Evolutionary conservation across 2,113 vertebrate species (phyloP), one percentile per base, ranked within the genome.

Genomic region (Takifugu flavidus): DNA sequence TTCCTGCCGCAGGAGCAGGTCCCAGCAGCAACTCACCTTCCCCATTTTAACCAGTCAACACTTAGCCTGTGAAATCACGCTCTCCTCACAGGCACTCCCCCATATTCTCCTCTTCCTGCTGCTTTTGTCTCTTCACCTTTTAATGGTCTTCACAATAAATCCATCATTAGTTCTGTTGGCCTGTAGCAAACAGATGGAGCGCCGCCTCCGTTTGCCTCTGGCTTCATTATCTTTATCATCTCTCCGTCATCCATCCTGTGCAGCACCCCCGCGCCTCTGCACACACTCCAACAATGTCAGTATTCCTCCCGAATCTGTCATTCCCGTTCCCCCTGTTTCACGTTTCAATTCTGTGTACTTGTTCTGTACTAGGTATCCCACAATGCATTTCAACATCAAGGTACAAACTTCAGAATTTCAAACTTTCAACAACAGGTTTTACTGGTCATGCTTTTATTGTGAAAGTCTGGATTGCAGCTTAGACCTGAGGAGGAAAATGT

Each of bases 61-160:
- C 88, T 78, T 76, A 61, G 70, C 72, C 77, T 84, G 85, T 82
- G 83, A 89, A 88, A 74, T 88, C 80, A 58, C 88, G 76, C 83
- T 78, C 74, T 74, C 79, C 76, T 86, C 79, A 82, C 78, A 62
- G 82, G 71, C 58, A 6, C 60, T 65, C 63, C 55, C 45, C 49
- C 50, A 54, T 15, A 31, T 44, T 49, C 25, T 26, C 25, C 34
- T 28, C 65, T 60, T 53, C n/a, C 55, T 42, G 44, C 47, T 27
- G 25, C 52, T 47, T 72, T 26, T 29, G 14, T 65, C 68, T 62
- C 61, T 75, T 59, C 69, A 60, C 67, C 49, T 64, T 11, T 39
- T 6, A 82, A 82, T 76, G 74, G 75, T 67, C 56, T 53, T 29
- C 63, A 58, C 57, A 65, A 75, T 67, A 58, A 64, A 64, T 75